Percentiles rank a stretch among this genome's conserved stretches.
phyloP scores from a whole-genome alignment of 2,113 vertebrate species.

The Misgurnus anguillicaudatus region DNA sequence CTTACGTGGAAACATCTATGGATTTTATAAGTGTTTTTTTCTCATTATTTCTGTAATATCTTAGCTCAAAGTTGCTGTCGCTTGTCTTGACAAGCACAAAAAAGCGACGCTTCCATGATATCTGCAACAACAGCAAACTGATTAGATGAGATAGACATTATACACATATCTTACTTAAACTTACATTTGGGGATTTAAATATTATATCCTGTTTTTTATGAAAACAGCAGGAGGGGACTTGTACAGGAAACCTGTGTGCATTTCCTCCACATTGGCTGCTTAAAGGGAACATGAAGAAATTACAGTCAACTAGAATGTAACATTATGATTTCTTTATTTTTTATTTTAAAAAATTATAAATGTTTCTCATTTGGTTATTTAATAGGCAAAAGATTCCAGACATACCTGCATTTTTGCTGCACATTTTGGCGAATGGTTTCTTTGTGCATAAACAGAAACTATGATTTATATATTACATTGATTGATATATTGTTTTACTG shows the following conservation, averaged over 20 bases:
- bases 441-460: background rate
- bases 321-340: no score
- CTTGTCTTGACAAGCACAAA: conserved; percentile 72
- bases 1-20: conserved; percentile 56
- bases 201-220: conserved; percentile 18
- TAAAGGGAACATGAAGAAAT: background rate
- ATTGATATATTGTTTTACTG: background rate
- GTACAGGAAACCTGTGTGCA: conserved; percentile 30
- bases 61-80: conserved; percentile 62
- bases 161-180: background rate
- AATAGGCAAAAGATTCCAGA: background rate
- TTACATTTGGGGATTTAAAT: background rate
- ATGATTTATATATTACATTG: background rate
- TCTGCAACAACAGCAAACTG: conserved; percentile 42
- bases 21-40: conserved; percentile 32
- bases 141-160: background rate
- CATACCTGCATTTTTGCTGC: conserved; percentile 23
- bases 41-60: conserved; percentile 73
- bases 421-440: background rate
- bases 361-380: background rate
- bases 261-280: background rate
- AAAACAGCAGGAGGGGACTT: conserved; percentile 37
- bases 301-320: background rate
- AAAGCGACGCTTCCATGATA: conserved; percentile 80
- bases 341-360: no score